phyloP scores from a whole-genome alignment of 2,888 invertebrate species.

The Amphipoea oculea region DNA sequence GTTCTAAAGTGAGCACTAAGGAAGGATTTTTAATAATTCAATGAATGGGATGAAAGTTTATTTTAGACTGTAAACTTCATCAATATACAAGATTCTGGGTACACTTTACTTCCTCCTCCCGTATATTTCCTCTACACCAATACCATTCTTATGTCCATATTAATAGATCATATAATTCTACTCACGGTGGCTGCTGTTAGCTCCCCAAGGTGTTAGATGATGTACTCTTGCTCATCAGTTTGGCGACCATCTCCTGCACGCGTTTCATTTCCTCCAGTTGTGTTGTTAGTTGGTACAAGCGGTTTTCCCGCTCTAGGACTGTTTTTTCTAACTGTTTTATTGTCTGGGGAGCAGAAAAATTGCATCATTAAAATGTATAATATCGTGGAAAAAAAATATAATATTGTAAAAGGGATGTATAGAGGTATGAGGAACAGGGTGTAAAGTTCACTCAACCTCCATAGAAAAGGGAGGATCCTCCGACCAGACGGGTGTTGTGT shows the following conservation, averaged over 20 bases:
- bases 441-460: no score
- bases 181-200: slow-evolving; percentile 30
- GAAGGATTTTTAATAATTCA: no score
- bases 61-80: background rate
- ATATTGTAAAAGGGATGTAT: no score
- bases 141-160: background rate
- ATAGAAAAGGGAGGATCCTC: no score
- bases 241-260: slow-evolving; percentile 89
- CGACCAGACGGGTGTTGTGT: no score
- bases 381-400: no score
- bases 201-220: slow-evolving; percentile 61
- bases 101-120: background rate
- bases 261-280: slow-evolving; percentile 89
- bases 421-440: no score
- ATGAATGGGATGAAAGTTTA: background rate
- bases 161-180: background rate
- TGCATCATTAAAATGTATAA: no score
- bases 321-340: slow-evolving; percentile 88
- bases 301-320: slow-evolving; percentile 86
- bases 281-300: slow-evolving; percentile 85
- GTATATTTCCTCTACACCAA: background rate
- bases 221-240: slow-evolving; percentile 85
- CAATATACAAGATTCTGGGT: background rate
- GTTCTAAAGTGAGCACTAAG: no score
- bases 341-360: slow-evolving; percentile 71